Percentiles rank a stretch among this genome's conserved stretches.
These are phyloP conservation scores for Xiphophorus maculatus DNA, from an alignment of 2,113 vertebrate genomes.

Conservation along the genomic window DNA sequence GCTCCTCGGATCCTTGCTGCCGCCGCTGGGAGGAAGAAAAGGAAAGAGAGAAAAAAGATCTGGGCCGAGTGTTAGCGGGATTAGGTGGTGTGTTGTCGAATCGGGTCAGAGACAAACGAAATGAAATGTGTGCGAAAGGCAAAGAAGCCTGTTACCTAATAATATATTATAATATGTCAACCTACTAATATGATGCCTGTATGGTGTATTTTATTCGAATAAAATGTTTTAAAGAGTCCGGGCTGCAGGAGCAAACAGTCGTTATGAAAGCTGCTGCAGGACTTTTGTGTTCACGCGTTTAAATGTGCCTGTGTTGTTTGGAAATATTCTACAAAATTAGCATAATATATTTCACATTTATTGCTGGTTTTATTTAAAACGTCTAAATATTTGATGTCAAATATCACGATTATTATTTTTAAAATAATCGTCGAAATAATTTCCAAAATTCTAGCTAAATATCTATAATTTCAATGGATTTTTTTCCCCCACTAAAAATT, in stretches of 20 bases:
- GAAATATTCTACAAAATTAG: not conserved
- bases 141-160: too few relatives aligned
- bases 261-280: not conserved
- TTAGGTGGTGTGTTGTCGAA: conserved; percentile 54
- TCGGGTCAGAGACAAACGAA: conserved; percentile 20
- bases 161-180: too few relatives aligned
- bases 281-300: not conserved
- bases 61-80: conserved; percentile 27
- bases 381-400: not conserved
- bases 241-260: too few relatives aligned
- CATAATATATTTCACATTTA: not conserved
- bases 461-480: not conserved
- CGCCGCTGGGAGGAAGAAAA: not conserved
- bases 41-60: not conserved
- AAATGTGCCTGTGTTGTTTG: not conserved
- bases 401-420: not conserved
- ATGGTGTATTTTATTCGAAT: too few relatives aligned
- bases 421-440: not conserved
- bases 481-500: too few relatives aligned
- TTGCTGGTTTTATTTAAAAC: not conserved
- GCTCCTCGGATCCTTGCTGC: not conserved
- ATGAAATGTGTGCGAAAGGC: too few relatives aligned
- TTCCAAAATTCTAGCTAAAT: not conserved
- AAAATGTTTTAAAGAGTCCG: too few relatives aligned
- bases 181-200: too few relatives aligned